Base-by-base conservation (phyloP, 2,888 invertebrate species). In the Gerosis bhagava region DNA sequence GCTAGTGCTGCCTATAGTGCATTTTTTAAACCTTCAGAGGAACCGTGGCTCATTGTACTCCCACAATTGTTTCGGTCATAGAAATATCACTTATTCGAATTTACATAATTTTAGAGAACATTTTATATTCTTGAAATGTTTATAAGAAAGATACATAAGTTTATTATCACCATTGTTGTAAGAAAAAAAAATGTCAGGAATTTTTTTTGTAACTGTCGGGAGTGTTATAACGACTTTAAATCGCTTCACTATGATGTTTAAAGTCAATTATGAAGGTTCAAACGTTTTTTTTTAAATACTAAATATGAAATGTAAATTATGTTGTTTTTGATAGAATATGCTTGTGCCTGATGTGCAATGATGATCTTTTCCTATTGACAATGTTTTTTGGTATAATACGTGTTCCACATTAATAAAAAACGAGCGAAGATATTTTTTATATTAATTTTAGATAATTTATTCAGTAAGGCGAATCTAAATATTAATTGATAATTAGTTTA, bases 221-320 rank as follows among this genome's bases (percentile, higher is more conserved):
- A 45, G 12, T 60, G 53, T 62, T 54, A 56, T 65, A 64, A 57
- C n/a, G 52, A 66, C 67, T 60, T 70, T 65, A 60, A 54, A 57
- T 60, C 56, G 57, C 50, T 53, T 56, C 56, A 59, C 51, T 57
- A 62, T 62, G 62, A 68, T 64, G 57, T 19, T n/a, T 66, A 65
- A 65, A 68, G 86, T 86, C 86, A 86, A 83, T 86, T 86, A 83
- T 60, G 68, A 64, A 73, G 70, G 68, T 78, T 77, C 73, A 78
- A 80, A 75, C 62, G 58, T 74, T 79, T 73, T 77, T 60, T 53
- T 63, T 71, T 67, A 67, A 67, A 41, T 61, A n/a, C n/a, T n/a
- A n/a, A n/a, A n/a, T 34, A 57, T 54, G 48, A 40, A 41, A 47
- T 49, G 49, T 40, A 55, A 54, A 63, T 69, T 58, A 56, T 59